These are phyloP conservation scores for Ataeniobius toweri DNA, from an alignment of 2,797 vertebrate species.

Conservation along the genomic window DNA sequence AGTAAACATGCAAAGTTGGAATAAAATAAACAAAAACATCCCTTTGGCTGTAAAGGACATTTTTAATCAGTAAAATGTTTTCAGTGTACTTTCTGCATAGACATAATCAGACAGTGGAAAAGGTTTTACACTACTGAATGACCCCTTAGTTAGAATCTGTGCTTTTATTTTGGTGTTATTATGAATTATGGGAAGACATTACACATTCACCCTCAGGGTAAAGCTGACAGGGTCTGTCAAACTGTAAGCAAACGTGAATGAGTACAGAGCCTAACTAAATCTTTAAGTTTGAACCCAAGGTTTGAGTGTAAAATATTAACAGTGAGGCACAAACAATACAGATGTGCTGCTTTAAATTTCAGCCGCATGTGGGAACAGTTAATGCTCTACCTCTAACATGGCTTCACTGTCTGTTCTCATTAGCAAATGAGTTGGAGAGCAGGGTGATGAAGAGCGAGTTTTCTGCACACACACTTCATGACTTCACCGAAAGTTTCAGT, in stretches of 20 bases:
- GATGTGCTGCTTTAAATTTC: constrained; percentile 70
- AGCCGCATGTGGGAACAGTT: constrained; percentile 76
- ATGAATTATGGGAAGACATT: constrained; percentile 61
- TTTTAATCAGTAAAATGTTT: constrained; percentile 22
- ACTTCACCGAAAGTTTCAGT: constrained; percentile 28
- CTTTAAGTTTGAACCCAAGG: constrained; percentile 54
- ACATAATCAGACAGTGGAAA: constrained; percentile 42
- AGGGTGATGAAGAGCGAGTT: constrained; percentile 66
- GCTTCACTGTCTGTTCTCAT: constrained; percentile 66
- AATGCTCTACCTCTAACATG: constrained; percentile 62
- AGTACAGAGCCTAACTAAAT: constrained; percentile 43
- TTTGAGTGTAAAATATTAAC: constrained; percentile 69
- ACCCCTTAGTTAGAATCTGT: constrained; percentile 29
- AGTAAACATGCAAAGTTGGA: constrained; percentile 7
- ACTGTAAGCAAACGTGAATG: constrained; percentile 67
- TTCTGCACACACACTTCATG: constrained; percentile 15
- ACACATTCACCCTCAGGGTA: constrained; percentile 61
- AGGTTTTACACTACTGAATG: constrained; percentile 49
- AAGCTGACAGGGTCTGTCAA: constrained; percentile 64
- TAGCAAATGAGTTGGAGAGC: constrained; percentile 60
- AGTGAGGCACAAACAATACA: constrained; percentile 55
- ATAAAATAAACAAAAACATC: constrained; percentile 9
- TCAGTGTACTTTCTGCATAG: constrained; percentile 23
- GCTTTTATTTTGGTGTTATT: constrained; percentile 63
- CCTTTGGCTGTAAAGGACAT: constrained; percentile 14